These are phyloP conservation scores for Forficula auricularia DNA, from an alignment of 1,140 invertebrate species.

Conservation along the genomic window DNA sequence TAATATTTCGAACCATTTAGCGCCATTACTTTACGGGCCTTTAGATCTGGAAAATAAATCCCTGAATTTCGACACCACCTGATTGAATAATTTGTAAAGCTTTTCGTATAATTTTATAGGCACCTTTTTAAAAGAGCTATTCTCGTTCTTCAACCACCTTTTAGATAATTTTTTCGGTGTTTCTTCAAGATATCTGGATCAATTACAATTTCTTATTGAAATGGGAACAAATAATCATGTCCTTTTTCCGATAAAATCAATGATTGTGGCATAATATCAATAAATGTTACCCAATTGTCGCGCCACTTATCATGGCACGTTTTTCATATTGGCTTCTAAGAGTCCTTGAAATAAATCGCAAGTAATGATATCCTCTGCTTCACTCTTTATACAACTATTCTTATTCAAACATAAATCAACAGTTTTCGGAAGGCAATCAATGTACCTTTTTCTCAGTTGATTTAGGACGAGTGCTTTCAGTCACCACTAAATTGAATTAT, in stretches of 20 bases:
- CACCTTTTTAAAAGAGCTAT: background rate
- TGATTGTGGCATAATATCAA: slow-evolving; percentile 33
- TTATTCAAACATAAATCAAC: slow-evolving; percentile 26
- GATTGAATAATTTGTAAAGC: slow-evolving; percentile 21
- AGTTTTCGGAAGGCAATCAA: background rate
- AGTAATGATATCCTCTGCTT: slow-evolving; percentile 43
- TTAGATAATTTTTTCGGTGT: background rate
- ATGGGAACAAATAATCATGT: slow-evolving; percentile 28
- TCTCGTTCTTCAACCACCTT: background rate
- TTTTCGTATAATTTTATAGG: background rate
- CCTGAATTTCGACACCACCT: slow-evolving; percentile 37
- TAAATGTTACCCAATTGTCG: slow-evolving; percentile 31
- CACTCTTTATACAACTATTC: slow-evolving; percentile 42
- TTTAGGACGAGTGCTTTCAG: slow-evolving; percentile 18
- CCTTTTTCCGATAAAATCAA: slow-evolving; percentile 23
- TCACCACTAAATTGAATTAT: slow-evolving; percentile 29
- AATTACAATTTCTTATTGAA: slow-evolving; percentile 27
- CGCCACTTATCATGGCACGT: slow-evolving; percentile 19
- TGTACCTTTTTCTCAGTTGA: slow-evolving; percentile 10
- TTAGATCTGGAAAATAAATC: slow-evolving; percentile 32
- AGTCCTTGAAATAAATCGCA: slow-evolving; percentile 34
- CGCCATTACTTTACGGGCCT: slow-evolving; percentile 9
- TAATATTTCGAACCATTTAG: slow-evolving; percentile 32
- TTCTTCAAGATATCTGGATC: slow-evolving; percentile 22
- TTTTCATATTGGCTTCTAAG: slow-evolving; percentile 10